These are phyloP conservation scores for Blennius ocellaris DNA, from an alignment of 2,113 vertebrate species.

Conservation along the genomic window DNA sequence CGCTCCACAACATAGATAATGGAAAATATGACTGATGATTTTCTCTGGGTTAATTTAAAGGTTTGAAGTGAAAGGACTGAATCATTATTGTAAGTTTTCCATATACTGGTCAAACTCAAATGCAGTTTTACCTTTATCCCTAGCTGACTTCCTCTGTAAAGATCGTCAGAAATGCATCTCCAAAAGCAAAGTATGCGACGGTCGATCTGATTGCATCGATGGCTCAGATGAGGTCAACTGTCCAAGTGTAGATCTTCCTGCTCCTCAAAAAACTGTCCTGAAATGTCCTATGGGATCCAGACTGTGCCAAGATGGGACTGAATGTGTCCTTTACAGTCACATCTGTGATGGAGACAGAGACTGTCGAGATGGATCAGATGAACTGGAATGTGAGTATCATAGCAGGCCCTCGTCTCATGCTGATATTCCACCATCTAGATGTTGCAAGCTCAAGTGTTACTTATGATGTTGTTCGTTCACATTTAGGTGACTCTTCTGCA, in stretches of 20 bases:
- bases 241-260: not conserved
- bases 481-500: not conserved
- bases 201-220: conserved; percentile 84
- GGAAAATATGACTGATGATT: not conserved
- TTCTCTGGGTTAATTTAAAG: not conserved
- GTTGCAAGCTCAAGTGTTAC: too few relatives aligned
- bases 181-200: conserved; percentile 82
- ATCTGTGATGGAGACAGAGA: conserved; percentile 87
- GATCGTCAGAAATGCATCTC: conserved; percentile 74
- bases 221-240: conserved; percentile 86
- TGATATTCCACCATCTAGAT: too few relatives aligned
- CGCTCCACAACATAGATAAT: too few relatives aligned
- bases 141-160: conserved; percentile 82
- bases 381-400: conserved; percentile 41
- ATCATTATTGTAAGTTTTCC: not conserved
- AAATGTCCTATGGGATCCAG: conserved; percentile 68
- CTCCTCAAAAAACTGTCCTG: not conserved
- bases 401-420: too few relatives aligned
- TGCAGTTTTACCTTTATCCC: too few relatives aligned
- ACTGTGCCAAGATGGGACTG: conserved; percentile 75
- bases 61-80: too few relatives aligned
- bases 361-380: conserved; percentile 88
- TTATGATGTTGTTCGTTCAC: too few relatives aligned
- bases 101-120: too few relatives aligned
- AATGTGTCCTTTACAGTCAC: conserved; percentile 82